Conservation (phyloP, 2,797 vertebrate species). For the Balearica regulorum region DNA sequence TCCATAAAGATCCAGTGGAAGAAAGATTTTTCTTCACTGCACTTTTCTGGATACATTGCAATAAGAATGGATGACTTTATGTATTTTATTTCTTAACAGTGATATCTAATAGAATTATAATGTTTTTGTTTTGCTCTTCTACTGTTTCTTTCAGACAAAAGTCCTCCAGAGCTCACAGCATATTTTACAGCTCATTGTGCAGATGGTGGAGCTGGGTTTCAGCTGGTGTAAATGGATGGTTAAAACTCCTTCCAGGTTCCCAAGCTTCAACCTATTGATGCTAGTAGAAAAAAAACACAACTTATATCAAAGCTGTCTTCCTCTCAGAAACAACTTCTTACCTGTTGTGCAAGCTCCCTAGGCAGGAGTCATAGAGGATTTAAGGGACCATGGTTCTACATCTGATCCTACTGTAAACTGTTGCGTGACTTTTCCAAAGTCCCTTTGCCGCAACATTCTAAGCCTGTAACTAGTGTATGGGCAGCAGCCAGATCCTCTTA, state of each 20-base stretch:
- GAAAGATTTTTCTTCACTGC: neutral
- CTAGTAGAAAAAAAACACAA: neutral
- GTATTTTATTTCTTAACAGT: neutral
- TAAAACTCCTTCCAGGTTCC: neutral
- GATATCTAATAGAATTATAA: neutral
- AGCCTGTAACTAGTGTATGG: neutral
- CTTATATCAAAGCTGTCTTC: neutral
- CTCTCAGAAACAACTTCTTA: neutral
- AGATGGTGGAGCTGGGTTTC: neutral
- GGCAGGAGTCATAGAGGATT: neutral
- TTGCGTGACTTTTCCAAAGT: neutral
- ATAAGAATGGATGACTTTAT: neutral
- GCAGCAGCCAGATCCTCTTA: constrained; percentile 43
- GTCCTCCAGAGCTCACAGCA: neutral
- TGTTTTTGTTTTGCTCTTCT: neutral
- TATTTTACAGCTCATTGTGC: neutral
- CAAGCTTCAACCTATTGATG: neutral
- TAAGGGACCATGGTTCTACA: neutral
- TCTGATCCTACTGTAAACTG: neutral
- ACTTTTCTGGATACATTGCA: neutral
- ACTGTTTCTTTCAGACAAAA: neutral
- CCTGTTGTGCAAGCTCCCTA: neutral
- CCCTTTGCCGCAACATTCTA: neutral
- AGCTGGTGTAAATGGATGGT: neutral
- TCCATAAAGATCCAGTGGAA: neutral